Evolutionary conservation across 2,888 invertebrate genomes (phyloP).

Genomic region (Hermodice carunculata): DNA sequence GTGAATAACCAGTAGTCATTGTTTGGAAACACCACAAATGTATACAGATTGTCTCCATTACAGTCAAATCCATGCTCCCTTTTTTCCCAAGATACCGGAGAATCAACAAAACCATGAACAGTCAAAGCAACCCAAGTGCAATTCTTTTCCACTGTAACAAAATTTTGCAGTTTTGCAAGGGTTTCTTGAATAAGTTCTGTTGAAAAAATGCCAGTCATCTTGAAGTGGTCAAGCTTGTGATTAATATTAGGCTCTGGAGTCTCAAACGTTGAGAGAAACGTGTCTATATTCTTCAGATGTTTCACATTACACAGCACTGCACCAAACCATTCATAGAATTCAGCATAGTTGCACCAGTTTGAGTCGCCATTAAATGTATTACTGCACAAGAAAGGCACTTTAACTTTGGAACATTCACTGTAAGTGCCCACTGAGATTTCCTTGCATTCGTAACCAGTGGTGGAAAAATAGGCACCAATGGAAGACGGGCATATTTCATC

Average conservation of each 20-base stretch:
- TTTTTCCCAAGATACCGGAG: conserved; percentile 50
- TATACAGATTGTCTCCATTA: conserved; percentile 59
- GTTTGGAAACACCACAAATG: conserved; percentile 51
- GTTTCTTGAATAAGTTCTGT: conserved; percentile 39
- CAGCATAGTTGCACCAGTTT: conserved; percentile 35
- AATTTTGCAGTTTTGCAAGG: conserved; percentile 40
- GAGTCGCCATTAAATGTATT: conserved; percentile 19
- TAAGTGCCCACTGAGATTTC: neutral
- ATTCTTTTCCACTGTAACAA: conserved; percentile 49
- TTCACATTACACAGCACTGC: conserved; percentile 52
- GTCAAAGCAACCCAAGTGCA: conserved; percentile 53
- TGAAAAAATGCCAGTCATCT: conserved; percentile 47
- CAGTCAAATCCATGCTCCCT: conserved; percentile 54
- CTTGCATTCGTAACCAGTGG: conserved; percentile 29
- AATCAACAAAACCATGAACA: conserved; percentile 60
- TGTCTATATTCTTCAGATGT: conserved; percentile 5
- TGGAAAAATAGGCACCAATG: conserved; percentile 51
- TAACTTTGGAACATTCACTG: conserved; percentile 33
- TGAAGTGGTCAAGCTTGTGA: conserved; percentile 31
- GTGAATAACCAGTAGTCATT: conserved; percentile 56
- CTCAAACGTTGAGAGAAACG: no score
- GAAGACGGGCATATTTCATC: conserved; percentile 53
- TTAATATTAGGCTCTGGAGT: no score
- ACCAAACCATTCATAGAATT: conserved; percentile 62
- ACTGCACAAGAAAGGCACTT: conserved; percentile 33